These are phyloP conservation scores for Rugalucina vietnamica DNA, from an alignment of 2,888 invertebrate species.

Conservation along the genomic window DNA sequence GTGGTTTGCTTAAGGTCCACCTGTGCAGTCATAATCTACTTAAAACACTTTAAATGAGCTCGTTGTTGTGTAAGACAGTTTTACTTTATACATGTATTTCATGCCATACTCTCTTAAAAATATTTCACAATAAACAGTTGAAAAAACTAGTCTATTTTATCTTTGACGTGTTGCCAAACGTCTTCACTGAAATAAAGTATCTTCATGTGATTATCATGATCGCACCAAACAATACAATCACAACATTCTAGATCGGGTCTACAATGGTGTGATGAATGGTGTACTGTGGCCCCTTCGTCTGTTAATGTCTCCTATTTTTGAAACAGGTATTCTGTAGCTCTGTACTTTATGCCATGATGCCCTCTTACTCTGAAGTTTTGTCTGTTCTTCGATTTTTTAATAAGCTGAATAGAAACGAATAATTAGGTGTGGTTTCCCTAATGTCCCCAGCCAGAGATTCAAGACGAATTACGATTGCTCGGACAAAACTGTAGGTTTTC, in stretches of 20 bases:
- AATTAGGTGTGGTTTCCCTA: too few relatives aligned
- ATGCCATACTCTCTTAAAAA: neutral
- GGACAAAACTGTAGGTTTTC: too few relatives aligned
- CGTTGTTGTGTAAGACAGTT: too few relatives aligned
- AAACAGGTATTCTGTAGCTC: slow-evolving; percentile 15
- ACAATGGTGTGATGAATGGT: neutral
- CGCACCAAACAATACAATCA: slow-evolving; percentile 38
- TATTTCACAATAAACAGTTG: slow-evolving; percentile 6
- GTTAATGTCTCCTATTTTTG: slow-evolving; percentile 14
- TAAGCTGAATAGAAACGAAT: too few relatives aligned
- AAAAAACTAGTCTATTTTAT: slow-evolving; percentile 20
- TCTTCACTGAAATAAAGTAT: slow-evolving; percentile 25
- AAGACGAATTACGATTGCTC: too few relatives aligned
- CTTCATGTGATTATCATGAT: slow-evolving; percentile 10
- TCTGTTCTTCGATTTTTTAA: neutral
- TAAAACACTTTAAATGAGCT: neutral
- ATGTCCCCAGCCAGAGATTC: too few relatives aligned
- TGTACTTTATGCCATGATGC: slow-evolving; percentile 16
- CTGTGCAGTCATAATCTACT: slow-evolving; percentile 20
- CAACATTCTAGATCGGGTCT: slow-evolving; percentile 31
- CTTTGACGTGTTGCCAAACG: slow-evolving; percentile 7
- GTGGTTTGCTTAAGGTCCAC: slow-evolving; percentile 43
- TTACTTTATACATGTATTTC: neutral
- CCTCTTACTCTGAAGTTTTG: slow-evolving; percentile 7
- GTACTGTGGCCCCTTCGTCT: neutral